Conservation (phyloP, 2,888 invertebrate species). For the Parnassius glacialis region DNA sequence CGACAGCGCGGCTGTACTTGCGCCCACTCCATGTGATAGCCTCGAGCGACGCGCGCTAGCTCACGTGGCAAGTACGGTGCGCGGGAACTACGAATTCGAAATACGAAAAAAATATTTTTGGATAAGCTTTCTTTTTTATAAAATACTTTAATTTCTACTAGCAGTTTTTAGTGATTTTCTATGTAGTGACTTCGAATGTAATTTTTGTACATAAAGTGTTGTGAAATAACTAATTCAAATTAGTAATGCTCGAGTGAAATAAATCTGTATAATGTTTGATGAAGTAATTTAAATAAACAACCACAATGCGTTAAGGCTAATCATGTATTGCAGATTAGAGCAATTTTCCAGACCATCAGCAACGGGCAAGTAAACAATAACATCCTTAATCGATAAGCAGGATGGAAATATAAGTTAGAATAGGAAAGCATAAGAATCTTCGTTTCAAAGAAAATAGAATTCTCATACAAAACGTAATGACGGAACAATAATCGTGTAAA, state of each 20-base stretch:
- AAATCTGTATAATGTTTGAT: neutral
- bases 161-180: neutral
- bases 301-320: slow-evolving; percentile 26
- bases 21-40: slow-evolving; percentile 76
- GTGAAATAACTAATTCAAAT: neutral
- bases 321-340: slow-evolving; percentile 58
- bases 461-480: slow-evolving; percentile 77
- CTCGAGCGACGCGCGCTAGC: slow-evolving; percentile 69
- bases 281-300: slow-evolving; percentile 4
- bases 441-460: slow-evolving; percentile 76
- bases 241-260: neutral
- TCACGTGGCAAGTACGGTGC: slow-evolving; percentile 51
- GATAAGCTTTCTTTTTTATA: neutral
- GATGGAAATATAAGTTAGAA: slow-evolving; percentile 45
- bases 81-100: slow-evolving; percentile 56
- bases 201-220: slow-evolving; percentile 3
- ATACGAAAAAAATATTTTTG: slow-evolving; percentile 34
- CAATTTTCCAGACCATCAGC: slow-evolving; percentile 62
- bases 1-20: slow-evolving; percentile 49
- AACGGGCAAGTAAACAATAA: slow-evolving; percentile 76
- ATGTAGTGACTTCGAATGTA: neutral
- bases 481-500: slow-evolving; percentile 76
- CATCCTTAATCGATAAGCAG: slow-evolving; percentile 61
- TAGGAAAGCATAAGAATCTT: slow-evolving; percentile 53
- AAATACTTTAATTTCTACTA: slow-evolving; percentile 3